Evolutionary conservation across 2,888 invertebrate species (phyloP), one percentile per base, ranked within the genome.

Genomic region (Ectropis crepuscularia): DNA sequence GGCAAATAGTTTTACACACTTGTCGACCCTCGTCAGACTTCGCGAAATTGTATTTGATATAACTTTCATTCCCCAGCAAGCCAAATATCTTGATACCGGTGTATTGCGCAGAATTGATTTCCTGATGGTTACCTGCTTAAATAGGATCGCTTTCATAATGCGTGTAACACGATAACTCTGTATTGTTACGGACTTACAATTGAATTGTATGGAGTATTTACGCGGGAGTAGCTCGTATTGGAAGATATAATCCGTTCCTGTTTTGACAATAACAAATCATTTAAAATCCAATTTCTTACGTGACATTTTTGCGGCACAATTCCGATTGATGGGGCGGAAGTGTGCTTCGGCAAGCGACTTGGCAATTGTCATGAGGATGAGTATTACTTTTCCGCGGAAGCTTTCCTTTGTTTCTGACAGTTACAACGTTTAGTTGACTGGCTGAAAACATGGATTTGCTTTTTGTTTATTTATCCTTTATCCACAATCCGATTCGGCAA

Each of bases 1-100:
- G 80, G 81, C 77, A 85, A 87, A 88, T 88, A 87, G 85, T 85
- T 87, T 85, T 77, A 85, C 85, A 84, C 81, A 83, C 81, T 82
- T 84, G 84, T 80, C 82, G 77, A 86, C 87, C 87, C 86, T 85
- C 76, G 81, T 86, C 80, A 81, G 69, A 53, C 61, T 60, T 67
- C 68, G 73, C 73, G 73, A 77, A 76, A 77, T 80, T 79, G 79
- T 76, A 76, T 77, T 72, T 75, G 75, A 78, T 81, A 80, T 78
- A 75, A 80, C 76, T 78, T 77, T 73, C 69, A 76, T 78, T 67
- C 67, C 67, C 73, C 58, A 67, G 64, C 64, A 64, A 67, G 68
- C 65, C 57, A 63, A 74, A 71, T 61, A 68, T 66, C 64, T 67
- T 65, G 64, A 60, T 68, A 74, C 73, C 72, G 67, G 72, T 69